Base-by-base conservation (phyloP, 2,113 vertebrate species). In the Chamaea fasciata region DNA sequence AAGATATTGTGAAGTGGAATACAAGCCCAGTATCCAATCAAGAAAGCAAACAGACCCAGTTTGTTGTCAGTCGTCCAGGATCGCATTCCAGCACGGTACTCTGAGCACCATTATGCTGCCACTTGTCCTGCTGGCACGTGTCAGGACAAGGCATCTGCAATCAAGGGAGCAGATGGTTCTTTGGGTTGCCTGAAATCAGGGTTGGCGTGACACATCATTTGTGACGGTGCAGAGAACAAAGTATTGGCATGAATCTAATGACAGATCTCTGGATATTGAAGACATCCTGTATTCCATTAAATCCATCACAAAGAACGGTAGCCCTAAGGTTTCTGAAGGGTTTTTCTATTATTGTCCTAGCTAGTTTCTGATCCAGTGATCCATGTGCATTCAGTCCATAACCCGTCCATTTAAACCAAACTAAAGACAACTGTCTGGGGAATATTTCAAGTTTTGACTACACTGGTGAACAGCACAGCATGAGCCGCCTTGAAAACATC, bases 131-230 rank as follows among this genome's bases (percentile, higher is more conserved):
- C 78, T 91, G 94, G 94, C 92, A 79, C 41, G 23, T 15, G 50
- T 68, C 77, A 75, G 77, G 68, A 91, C 65, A 76, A 92, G 83
- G 77, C 2, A 0, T 60, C 65, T 92, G 41, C 83, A 84, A 46
- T 81, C 69, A 68, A 71, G 83, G 83, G 87, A 96, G 81, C 94
- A 97, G 95, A 96, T 94, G 95, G 89, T 87, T 90, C 86, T 93
- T 71, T 49, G 81, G 83, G 91, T 82, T 3, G 18, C 64, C 62
- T 82, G 71, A 79, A 95, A 37, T 49, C 57, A 62, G 49, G 33
- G 31, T 27, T 87, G 93, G 89, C 96, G 76, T 13, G 41, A 57
- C 47, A 57, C 60, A 41, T 44, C 26, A 8, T 82, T 57, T 84
- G 30, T 79, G 89, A 85, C 0, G 6, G 67, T 85, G 37, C 53